Conservation (phyloP, 2,797 vertebrate genomes). For the Paguma larvata region DNA sequence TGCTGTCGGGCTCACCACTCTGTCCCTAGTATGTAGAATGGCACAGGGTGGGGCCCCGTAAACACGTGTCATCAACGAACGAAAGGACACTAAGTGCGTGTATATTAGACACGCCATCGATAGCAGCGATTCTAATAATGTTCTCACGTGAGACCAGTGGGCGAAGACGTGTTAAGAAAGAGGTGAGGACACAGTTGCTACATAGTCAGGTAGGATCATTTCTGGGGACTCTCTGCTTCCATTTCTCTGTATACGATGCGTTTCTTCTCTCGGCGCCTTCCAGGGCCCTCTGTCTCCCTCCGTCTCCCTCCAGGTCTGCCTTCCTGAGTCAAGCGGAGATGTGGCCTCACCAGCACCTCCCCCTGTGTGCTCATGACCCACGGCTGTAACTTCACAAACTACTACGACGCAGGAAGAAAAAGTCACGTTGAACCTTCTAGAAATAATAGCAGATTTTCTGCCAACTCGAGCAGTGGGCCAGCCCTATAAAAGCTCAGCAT, state of each 20-base stretch:
- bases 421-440: background rate
- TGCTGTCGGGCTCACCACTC: background rate
- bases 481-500: conserved; percentile 6
- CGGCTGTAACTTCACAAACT: background rate
- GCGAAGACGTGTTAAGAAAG: background rate
- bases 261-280: background rate
- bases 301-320: background rate
- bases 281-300: background rate
- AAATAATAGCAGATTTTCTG: background rate
- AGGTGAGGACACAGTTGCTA: background rate
- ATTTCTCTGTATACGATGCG: background rate
- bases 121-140: background rate
- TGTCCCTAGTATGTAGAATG: background rate
- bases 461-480: background rate
- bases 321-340: background rate
- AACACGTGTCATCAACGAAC: background rate
- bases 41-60: background rate
- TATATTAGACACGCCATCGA: background rate
- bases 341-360: background rate
- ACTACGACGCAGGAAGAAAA: background rate
- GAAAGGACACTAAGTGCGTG: background rate
- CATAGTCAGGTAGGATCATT: background rate
- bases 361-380: background rate
- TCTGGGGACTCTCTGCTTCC: background rate
- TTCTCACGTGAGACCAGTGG: background rate